phyloP scores from a whole-genome alignment of 2,888 invertebrate species.

The Lycophotia porphyrea region DNA sequence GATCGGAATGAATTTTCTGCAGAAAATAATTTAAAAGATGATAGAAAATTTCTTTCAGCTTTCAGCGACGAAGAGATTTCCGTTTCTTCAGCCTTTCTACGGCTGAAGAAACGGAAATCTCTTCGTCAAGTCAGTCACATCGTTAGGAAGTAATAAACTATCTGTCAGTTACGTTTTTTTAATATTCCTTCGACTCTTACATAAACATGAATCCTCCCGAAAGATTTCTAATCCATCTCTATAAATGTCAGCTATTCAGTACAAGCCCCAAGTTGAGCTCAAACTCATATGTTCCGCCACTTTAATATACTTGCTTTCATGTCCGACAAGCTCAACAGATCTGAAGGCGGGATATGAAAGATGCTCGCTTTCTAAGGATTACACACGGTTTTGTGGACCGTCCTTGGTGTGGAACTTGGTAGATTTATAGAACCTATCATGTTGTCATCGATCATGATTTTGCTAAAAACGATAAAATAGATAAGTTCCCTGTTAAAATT shows the following conservation, averaged over 20 bases:
- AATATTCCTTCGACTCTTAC: constrained; percentile 1
- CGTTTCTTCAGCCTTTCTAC: no score
- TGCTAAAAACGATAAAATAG: rapidly evolving
- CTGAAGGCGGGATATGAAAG: constrained; percentile 2
- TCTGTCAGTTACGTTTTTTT: neutral
- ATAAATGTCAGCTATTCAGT: constrained; percentile 39
- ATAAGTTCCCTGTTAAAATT: neutral
- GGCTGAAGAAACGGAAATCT: neutral
- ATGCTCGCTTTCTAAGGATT: constrained; percentile 7
- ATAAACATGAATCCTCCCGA: neutral
- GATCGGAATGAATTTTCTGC: neutral
- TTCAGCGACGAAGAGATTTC: no score
- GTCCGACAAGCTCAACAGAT: constrained; percentile 37
- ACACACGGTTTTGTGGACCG: neutral
- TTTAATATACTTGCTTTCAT: constrained; percentile 51
- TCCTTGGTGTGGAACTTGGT: neutral
- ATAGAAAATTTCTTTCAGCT: neutral
- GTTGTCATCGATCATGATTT: constrained; percentile 11
- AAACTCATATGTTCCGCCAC: constrained; percentile 22
- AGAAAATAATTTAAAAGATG: neutral
- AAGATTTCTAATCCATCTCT: constrained; percentile 19
- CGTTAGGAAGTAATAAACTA: neutral
- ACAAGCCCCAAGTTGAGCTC: constrained; percentile 14
- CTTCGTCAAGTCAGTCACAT: neutral
- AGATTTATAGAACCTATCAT: neutral